phyloP scores from a whole-genome alignment of 2,888 invertebrate genomes.

The Microdon myrmicae region DNA sequence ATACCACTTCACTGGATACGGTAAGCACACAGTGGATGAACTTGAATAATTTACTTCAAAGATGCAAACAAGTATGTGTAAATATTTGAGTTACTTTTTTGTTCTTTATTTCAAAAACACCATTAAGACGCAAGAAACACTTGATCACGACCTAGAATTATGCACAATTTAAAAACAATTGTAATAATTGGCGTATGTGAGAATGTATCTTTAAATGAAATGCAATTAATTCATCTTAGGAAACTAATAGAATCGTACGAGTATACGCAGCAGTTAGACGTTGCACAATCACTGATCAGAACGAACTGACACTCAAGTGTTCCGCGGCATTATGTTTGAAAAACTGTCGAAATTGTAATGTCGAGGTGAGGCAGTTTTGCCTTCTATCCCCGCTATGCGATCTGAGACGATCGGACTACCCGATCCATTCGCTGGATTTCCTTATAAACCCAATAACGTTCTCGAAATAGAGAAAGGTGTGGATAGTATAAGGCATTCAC shows the following conservation, averaged over 20 bases:
- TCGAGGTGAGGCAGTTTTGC: constrained; percentile 21
- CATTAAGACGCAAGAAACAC: too few species aligned
- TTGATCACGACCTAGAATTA: too few species aligned
- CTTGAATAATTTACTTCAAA: too few species aligned
- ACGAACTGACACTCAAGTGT: constrained; percentile 37
- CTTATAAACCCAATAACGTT: constrained; percentile 11
- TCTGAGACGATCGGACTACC: constrained; percentile 5
- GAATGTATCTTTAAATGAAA: too few species aligned
- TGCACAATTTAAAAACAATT: too few species aligned
- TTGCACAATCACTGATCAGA: constrained; percentile 38
- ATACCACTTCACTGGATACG: not conserved
- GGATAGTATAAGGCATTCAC: not conserved
- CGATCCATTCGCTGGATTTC: constrained; percentile 21
- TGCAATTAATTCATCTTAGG: too few species aligned
- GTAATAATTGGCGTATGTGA: too few species aligned
- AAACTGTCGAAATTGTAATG: constrained; percentile 16
- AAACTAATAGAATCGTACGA: too few species aligned
- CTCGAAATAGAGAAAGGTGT: constrained; percentile 25
- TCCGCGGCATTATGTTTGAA: constrained; percentile 23
- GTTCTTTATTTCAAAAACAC: too few species aligned
- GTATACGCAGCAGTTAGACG: constrained; percentile 28
- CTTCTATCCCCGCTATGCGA: not conserved
- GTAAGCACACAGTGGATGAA: not conserved
- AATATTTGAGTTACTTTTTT: too few species aligned
- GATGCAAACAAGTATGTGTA: too few species aligned